These are phyloP conservation scores for Keiferia lycopersicella DNA, from an alignment of 2,888 invertebrate species.

Conservation along the genomic window DNA sequence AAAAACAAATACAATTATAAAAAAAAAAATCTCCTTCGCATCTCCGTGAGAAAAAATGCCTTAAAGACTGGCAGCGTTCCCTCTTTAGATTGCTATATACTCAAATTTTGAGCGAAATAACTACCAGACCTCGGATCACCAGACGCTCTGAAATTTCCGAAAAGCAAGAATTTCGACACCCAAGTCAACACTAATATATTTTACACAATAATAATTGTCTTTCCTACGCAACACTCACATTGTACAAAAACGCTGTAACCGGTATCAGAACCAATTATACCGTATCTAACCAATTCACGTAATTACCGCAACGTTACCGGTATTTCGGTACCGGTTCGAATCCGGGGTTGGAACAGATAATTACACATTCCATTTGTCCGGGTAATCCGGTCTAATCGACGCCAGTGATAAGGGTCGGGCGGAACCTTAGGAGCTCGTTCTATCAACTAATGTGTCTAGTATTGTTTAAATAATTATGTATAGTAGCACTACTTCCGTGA, in stretches of 20 bases:
- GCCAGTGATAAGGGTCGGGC: constrained; percentile 68
- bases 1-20: too few relatives aligned
- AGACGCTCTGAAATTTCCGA: too few relatives aligned
- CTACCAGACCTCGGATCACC: too few relatives aligned
- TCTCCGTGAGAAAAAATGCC: too few relatives aligned
- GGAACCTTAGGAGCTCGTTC: constrained; percentile 34
- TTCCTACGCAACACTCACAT: neutral
- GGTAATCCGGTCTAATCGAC: constrained; percentile 71
- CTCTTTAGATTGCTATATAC: too few relatives aligned
- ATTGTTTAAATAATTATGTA: neutral
- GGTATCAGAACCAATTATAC: constrained; percentile 4
- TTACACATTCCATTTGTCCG: constrained; percentile 78
- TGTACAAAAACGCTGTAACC: neutral
- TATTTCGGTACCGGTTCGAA: constrained; percentile 22
- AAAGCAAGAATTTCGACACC: too few relatives aligned
- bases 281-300: constrained; percentile 7
- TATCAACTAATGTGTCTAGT: neutral
- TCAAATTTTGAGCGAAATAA: too few relatives aligned
- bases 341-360: constrained; percentile 56
- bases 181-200: too few relatives aligned
- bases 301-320: constrained; percentile 22
- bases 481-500: too few relatives aligned
- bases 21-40: too few relatives aligned
- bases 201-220: too few relatives aligned
- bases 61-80: too few relatives aligned